Percentiles rank a stretch among this genome's conserved stretches.
Conservation (phyloP, 2,113 vertebrate genomes). For the Poicephalus meyeri region DNA sequence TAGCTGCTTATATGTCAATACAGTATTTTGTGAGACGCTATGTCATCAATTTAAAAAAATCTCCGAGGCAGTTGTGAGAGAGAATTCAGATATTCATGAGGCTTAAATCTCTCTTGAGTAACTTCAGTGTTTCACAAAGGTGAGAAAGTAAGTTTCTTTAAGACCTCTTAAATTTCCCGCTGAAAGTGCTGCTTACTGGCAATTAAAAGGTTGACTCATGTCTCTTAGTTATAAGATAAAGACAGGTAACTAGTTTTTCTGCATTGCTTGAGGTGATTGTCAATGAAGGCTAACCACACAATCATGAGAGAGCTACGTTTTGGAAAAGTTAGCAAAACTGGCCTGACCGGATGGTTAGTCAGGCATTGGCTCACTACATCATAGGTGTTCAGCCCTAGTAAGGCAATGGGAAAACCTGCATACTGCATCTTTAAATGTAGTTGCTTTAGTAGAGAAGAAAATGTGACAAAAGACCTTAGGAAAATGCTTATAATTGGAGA, state of each 20-base stretch:
- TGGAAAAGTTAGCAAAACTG: background rate
- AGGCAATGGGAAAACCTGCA: background rate
- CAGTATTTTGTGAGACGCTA: background rate
- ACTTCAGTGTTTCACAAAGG: background rate
- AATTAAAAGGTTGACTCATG: background rate
- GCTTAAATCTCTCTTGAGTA: background rate
- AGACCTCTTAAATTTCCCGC: background rate
- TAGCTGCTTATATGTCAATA: background rate
- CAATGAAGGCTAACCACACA: background rate
- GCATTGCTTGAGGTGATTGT: background rate
- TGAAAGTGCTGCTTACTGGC: background rate
- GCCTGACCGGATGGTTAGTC: background rate
- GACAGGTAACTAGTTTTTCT: background rate
- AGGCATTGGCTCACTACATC: background rate
- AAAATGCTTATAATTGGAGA: background rate
- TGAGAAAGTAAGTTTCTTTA: background rate
- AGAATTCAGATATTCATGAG: background rate
- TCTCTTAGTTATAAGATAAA: background rate
- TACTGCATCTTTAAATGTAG: background rate
- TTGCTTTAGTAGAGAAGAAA: background rate
- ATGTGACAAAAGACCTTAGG: background rate
- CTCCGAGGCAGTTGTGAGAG: background rate
- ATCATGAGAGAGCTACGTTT: background rate
- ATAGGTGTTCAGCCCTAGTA: background rate
- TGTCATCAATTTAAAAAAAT: background rate